Conservation (phyloP, 2,113 vertebrate genomes). For the Cromileptes altivelis region DNA sequence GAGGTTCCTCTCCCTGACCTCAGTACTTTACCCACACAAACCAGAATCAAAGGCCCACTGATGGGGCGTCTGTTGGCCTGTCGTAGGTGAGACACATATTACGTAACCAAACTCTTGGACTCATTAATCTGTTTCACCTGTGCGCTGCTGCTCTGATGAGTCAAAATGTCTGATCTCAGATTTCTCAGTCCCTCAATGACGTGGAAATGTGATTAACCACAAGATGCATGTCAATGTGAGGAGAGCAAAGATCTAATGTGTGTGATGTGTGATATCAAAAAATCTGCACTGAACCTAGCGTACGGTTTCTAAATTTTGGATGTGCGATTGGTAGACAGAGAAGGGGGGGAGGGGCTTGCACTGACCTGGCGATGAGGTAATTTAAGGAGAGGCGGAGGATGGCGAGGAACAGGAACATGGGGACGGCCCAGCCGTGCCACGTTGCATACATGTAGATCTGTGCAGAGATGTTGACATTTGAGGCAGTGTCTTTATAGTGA, state of each 20-base stretch:
- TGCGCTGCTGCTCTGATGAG: no score
- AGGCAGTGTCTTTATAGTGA: neutral
- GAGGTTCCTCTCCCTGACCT: no score
- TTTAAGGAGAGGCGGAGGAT: slow-evolving; percentile 97
- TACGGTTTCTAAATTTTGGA: neutral
- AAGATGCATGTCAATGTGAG: neutral
- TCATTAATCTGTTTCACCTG: no score
- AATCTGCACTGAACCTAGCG: neutral
- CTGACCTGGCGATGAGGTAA: slow-evolving; percentile 96
- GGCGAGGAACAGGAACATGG: slow-evolving; percentile 97
- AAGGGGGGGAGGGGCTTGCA: slow-evolving; percentile 3
- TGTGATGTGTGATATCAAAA: neutral
- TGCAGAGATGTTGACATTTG: neutral
- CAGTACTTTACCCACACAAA: no score
- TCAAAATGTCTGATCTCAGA: no score
- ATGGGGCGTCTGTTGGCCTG: no score
- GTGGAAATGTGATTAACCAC: no score
- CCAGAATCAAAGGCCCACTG: no score
- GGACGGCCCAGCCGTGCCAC: slow-evolving; percentile 98
- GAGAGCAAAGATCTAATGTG: neutral
- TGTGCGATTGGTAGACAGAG: slow-evolving; percentile 1
- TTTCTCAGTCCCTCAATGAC: no score
- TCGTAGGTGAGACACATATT: no score
- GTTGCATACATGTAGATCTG: slow-evolving; percentile 98
- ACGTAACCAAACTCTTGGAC: no score